These are phyloP conservation scores for Perithous albicinctus DNA, from an alignment of 2,888 invertebrate genomes.

Conservation along the genomic window DNA sequence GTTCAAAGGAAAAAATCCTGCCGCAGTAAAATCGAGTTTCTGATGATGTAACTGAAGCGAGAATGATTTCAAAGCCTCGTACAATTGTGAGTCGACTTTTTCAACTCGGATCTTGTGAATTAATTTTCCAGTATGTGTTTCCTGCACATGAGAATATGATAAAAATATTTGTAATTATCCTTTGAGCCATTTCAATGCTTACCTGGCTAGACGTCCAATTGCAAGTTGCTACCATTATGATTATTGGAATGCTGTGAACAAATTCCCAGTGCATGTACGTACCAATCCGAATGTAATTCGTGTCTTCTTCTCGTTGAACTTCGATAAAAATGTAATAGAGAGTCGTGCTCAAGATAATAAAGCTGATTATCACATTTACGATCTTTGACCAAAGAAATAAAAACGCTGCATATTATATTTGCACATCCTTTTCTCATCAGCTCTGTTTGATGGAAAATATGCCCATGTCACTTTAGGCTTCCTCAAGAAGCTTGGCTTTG, in stretches of 20 bases:
- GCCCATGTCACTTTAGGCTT: too few relatives aligned
- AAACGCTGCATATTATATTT: too few relatives aligned
- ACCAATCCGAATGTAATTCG: conserved; percentile 29
- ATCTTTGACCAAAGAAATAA: conserved; percentile 22
- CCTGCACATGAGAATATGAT: conserved; percentile 35
- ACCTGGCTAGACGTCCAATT: conserved; percentile 57
- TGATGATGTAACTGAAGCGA: conserved; percentile 75
- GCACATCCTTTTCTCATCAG: too few relatives aligned
- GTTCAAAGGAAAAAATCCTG: conserved; percentile 75
- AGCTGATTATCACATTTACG: conserved; percentile 32
- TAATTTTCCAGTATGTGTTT: conserved; percentile 39
- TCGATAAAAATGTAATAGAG: conserved; percentile 53
- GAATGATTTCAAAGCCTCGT: conserved; percentile 70
- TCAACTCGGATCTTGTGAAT: conserved; percentile 54
- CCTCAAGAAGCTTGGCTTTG: too few relatives aligned
- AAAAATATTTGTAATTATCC: too few relatives aligned
- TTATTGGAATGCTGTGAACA: conserved; percentile 43
- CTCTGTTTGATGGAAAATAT: too few relatives aligned
- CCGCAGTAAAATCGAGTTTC: conserved; percentile 76
- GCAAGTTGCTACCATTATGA: conserved; percentile 37
- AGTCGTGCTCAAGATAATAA: conserved; percentile 48
- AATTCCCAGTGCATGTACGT: conserved; percentile 54
- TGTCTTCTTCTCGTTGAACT: conserved; percentile 23
- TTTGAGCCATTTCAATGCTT: background rate
- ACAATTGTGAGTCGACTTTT: conserved; percentile 42